Evolutionary conservation across 1,140 invertebrate species (phyloP), one percentile per base, ranked within the genome.

Genomic region (Ceratitis capitata): DNA sequence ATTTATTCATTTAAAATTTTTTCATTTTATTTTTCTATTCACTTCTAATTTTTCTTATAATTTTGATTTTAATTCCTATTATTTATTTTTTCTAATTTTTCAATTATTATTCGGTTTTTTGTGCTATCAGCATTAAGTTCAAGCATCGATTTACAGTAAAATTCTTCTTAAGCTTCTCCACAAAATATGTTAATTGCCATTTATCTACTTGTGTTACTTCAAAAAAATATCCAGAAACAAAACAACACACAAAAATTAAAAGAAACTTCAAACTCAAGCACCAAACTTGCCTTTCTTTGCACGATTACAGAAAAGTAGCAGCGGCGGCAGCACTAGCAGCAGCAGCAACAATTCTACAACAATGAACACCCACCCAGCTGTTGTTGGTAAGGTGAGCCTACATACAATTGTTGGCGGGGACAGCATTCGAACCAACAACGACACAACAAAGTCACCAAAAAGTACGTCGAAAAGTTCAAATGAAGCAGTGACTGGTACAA

Each of bases 401-500:
- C 89, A 91, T 91, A 88, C 90, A 89, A 91, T 91, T 91, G 90
- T 91, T 89, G 90, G 89, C 87, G 87, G 87, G 86, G 45, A 61
- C 42, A 23, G n/a, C 16, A 39, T 16, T 69, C 82, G 69, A 49
- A 83, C 39, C 83, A 85, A 42, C 83, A 84, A 85, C 87, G 83
- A 26, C 85, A 85, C 14, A 58, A 51, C 53, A 45, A 84, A 86
- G 82, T 47, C 88, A 87, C 16, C 89, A 88, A 53, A 53, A 86
- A 35, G 85, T 29, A 14, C 87, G 82, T 78, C 74, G n/a, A 26
- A 78, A 49, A 86, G 61, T 69, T 69, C 82, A 29, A 64, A 42
- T 45, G 42, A 51, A 49, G 19, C 84, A 39, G 19, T 53, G n/a
- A 26, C 45, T 35, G 49, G 64, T 16, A 69, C 61, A 78, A 69